These are phyloP conservation scores for Hybognathus amarus DNA, from an alignment of 2,797 vertebrate species.

Conservation along the genomic window DNA sequence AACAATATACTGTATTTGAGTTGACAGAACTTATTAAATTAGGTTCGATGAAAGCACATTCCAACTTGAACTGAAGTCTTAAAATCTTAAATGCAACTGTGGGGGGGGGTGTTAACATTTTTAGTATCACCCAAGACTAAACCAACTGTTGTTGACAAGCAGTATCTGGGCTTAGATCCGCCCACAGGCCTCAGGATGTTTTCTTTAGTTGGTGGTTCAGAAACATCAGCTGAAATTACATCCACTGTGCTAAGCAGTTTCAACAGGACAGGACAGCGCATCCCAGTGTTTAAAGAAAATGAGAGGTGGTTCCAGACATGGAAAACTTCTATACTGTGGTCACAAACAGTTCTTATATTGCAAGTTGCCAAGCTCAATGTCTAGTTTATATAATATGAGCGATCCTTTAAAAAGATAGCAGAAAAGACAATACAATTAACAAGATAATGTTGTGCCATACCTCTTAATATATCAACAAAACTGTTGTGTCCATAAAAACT, in stretches of 20 bases:
- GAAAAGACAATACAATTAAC: not conserved
- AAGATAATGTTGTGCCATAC: not conserved
- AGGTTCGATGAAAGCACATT: not conserved
- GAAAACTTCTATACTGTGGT: slow-evolving; percentile 23
- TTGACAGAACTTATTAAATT: not conserved
- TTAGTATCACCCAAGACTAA: slow-evolving; percentile 4
- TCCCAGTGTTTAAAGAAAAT: slow-evolving; percentile 16
- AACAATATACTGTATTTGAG: not conserved
- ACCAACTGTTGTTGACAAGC: slow-evolving; percentile 19
- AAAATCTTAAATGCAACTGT: not conserved
- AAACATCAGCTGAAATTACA: slow-evolving; percentile 36
- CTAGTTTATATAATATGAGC: slow-evolving; percentile 5
- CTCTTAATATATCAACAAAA: not conserved
- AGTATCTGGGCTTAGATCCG: slow-evolving; percentile 27
- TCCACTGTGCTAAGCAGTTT: slow-evolving; percentile 27
- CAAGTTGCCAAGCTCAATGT: slow-evolving; percentile 5
- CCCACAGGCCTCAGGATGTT: slow-evolving; percentile 4
- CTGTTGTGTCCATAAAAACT: no score
- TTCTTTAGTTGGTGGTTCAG: slow-evolving; percentile 30
- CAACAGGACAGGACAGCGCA: not conserved
- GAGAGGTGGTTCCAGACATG: slow-evolving; percentile 17
- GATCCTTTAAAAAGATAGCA: not conserved
- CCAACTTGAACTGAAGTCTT: not conserved
- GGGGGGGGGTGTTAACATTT: not conserved
- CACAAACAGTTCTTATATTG: not conserved